A percentile compares a stretch with the other conserved stretches of the same genome.
Conservation (phyloP, 2,888 invertebrate species). For the Melanostoma mellinum region DNA sequence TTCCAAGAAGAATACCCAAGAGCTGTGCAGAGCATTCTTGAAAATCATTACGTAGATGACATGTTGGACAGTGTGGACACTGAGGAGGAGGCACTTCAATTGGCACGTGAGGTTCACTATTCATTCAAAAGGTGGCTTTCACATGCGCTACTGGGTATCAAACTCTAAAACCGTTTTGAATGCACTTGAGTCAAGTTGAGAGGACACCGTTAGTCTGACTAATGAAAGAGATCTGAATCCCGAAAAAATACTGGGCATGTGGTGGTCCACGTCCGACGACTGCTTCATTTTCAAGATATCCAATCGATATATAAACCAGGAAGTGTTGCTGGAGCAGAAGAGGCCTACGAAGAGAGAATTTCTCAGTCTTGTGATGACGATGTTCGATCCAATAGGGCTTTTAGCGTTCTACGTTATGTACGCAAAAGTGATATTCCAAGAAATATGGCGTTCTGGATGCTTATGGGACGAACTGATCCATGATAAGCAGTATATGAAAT, state of each 20-base stretch:
- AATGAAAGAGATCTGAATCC: conserved; percentile 7
- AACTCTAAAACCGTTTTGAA: conserved; percentile 2
- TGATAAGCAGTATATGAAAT: conserved; percentile 46
- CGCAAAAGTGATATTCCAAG: conserved; percentile 48
- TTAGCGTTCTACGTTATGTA: conserved; percentile 27
- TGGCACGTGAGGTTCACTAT: conserved; percentile 48
- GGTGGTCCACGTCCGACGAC: conserved; percentile 24
- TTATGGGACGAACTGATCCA: conserved; percentile 57
- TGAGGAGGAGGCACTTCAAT: conserved; percentile 63
- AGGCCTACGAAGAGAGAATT: conserved; percentile 22
- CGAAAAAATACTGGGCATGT: conserved; percentile 27
- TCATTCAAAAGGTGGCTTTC: conserved; percentile 44
- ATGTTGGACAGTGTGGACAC: conserved; percentile 71
- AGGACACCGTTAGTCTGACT: background rate
- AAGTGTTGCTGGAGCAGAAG: conserved; percentile 4
- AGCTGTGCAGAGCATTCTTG: conserved; percentile 9
- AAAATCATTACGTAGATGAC: conserved; percentile 74
- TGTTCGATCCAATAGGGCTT: conserved; percentile 15
- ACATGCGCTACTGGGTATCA: conserved; percentile 42
- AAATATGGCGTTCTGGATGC: conserved; percentile 56
- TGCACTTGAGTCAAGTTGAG: background rate
- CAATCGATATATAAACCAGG: conserved; percentile 14
- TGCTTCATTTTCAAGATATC: conserved; percentile 19
- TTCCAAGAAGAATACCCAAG: conserved; percentile 3
- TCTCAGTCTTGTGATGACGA: conserved; percentile 16